A percentile compares a stretch with the other conserved stretches of the same genome.
Conservation (phyloP, 2,113 vertebrate species). For the Rhizomys pruinosus region DNA sequence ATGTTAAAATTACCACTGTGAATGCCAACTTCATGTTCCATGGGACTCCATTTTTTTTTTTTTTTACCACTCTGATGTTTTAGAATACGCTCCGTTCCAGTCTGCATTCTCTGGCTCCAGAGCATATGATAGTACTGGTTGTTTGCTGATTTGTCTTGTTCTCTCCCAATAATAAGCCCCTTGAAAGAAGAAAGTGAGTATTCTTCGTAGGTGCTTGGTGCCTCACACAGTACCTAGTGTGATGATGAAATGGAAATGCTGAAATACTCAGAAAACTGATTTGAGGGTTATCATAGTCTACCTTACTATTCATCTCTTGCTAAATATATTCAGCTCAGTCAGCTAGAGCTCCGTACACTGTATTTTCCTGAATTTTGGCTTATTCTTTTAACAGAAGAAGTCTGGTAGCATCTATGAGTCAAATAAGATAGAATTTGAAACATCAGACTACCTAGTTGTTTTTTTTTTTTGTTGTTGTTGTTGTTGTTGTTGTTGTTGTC, state of each 20-base stretch:
- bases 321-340: background rate
- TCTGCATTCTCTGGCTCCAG: background rate
- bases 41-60: background rate
- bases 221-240: background rate
- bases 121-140: background rate
- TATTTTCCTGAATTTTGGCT: background rate
- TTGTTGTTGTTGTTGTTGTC: too few species aligned
- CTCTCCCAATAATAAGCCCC: background rate
- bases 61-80: background rate
- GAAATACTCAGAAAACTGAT: slow-evolving; percentile 36
- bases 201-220: background rate
- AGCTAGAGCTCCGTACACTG: background rate
- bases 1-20: background rate
- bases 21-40: background rate
- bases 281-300: background rate
- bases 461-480: too few species aligned
- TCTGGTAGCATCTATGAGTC: background rate
- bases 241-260: background rate
- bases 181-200: slow-evolving; percentile 19
- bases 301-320: background rate
- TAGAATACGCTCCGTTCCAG: background rate
- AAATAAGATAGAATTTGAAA: background rate
- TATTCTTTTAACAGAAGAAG: slow-evolving; percentile 8
- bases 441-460: background rate
- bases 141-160: slow-evolving; percentile 31